Conservation (phyloP, 2,888 invertebrate genomes). For the Leucoma salicis region DNA sequence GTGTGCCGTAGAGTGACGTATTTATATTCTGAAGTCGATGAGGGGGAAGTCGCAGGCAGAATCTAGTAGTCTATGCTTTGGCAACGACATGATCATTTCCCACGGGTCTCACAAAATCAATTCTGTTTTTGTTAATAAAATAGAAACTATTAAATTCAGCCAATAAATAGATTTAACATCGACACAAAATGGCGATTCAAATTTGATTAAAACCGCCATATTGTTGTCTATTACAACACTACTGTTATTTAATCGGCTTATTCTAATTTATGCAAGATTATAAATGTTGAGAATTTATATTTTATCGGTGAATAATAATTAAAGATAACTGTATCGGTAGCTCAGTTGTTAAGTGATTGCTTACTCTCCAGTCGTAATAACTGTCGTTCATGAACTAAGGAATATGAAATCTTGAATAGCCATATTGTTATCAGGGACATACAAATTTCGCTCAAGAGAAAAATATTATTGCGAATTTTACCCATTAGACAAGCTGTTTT, state of each 20-base stretch:
- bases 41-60: no score
- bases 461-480: no score
- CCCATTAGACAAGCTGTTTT: no score
- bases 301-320: conserved; percentile 24
- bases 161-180: conserved; percentile 20
- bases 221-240: conserved; percentile 1
- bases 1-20: no score
- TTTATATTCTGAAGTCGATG: no score
- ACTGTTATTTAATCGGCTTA: conserved; percentile 20
- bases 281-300: conserved; percentile 15
- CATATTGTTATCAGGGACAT: no score
- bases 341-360: no score
- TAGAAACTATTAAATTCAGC: conserved; percentile 17
- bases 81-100: conserved; percentile 22
- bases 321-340: no score
- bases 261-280: conserved; percentile 30
- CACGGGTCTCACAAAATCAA: conserved; percentile 26
- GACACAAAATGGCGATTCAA: conserved; percentile 15
- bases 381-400: no score
- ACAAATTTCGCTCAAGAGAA: no score
- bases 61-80: background rate
- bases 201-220: conserved; percentile 10
- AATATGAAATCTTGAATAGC: no score
- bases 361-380: no score
- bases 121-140: conserved; percentile 15